Conservation (phyloP, 2,888 invertebrate genomes). For the Poecilus cupreus region DNA sequence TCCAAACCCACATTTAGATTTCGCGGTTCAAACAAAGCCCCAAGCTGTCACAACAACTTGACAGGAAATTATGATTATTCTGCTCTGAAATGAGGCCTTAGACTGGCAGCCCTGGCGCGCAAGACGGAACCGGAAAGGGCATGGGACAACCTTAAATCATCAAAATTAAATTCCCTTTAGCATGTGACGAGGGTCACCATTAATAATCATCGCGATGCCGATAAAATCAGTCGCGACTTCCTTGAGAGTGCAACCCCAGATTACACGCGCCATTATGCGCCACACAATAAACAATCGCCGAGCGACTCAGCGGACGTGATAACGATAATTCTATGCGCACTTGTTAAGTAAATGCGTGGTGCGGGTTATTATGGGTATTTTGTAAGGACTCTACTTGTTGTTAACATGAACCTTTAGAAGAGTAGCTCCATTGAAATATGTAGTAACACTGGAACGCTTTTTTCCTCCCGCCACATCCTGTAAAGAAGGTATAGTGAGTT, state of each 20-base stretch:
- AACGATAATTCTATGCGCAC: slow-evolving; percentile 29
- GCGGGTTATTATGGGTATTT: not conserved
- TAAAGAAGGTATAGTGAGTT: too few relatives aligned
- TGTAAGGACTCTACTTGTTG: not conserved
- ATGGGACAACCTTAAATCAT: slow-evolving; percentile 47
- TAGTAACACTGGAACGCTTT: too few relatives aligned
- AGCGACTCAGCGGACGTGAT: not conserved
- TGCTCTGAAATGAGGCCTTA: slow-evolving; percentile 8
- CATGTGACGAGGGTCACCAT: slow-evolving; percentile 54
- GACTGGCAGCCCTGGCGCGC: not conserved
- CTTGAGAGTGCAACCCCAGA: slow-evolving; percentile 12
- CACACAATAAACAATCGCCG: slow-evolving; percentile 27
- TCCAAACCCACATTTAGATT: slow-evolving; percentile 53
- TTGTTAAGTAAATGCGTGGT: slow-evolving; percentile 8
- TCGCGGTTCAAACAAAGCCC: slow-evolving; percentile 38
- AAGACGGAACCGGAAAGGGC: not conserved
- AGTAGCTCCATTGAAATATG: too few relatives aligned
- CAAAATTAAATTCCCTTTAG: slow-evolving; percentile 51
- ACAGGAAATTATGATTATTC: slow-evolving; percentile 54
- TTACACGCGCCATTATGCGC: slow-evolving; percentile 25
- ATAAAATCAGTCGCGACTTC: slow-evolving; percentile 27
- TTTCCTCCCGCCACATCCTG: too few relatives aligned
- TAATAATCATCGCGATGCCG: slow-evolving; percentile 39
- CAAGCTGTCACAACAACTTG: slow-evolving; percentile 48
- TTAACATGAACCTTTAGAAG: too few relatives aligned